A percentile compares a stretch with the other conserved stretches of the same genome.
Evolutionary conservation across 2,888 invertebrate genomes (phyloP).

Genomic region (Leucophenga maculata): DNA sequence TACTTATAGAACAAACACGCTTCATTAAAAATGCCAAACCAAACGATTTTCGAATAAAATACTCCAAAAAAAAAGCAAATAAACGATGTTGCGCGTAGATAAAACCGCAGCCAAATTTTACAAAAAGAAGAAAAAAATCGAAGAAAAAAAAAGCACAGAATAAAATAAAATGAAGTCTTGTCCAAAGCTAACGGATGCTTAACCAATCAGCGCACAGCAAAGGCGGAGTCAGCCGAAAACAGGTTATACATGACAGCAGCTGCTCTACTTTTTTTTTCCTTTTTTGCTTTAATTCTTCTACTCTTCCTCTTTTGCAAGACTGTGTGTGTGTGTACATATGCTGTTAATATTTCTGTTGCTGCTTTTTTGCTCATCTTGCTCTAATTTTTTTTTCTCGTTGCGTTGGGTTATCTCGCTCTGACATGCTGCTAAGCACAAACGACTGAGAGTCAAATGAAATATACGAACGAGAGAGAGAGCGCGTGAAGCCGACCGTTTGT

Average conservation of each 20-base stretch:
- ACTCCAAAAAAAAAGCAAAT: not conserved
- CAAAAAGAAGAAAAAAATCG: too few species aligned
- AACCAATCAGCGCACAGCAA: conserved; percentile 67
- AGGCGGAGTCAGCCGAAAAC: conserved; percentile 67
- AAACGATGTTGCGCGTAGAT: conserved; percentile 47
- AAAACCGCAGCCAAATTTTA: conserved; percentile 55
- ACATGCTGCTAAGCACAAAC: conserved; percentile 39
- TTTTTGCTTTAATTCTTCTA: conserved; percentile 43
- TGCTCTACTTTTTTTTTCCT: conserved; percentile 52
- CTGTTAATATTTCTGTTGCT: conserved; percentile 27
- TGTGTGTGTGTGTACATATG: conserved; percentile 11
- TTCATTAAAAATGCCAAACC: conserved; percentile 15
- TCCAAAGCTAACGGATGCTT: conserved; percentile 57
- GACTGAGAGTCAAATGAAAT: not conserved
- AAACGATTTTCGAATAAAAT: not conserved
- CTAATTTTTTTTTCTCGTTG: conserved; percentile 58
- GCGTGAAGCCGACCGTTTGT: conserved; percentile 26
- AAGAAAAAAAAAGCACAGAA: conserved; percentile 37
- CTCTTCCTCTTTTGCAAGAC: conserved; percentile 29
- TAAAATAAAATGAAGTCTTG: conserved; percentile 57
- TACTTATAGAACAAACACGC: not conserved
- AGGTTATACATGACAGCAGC: conserved; percentile 48
- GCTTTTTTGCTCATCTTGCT: conserved; percentile 42
- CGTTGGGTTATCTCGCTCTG: conserved; percentile 70
- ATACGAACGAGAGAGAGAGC: conserved; percentile 19